Percentiles rank a stretch among this genome's conserved stretches.
These are phyloP conservation scores for Strigamia crassipes DNA, from an alignment of 2,888 invertebrate species.

Conservation along the genomic window DNA sequence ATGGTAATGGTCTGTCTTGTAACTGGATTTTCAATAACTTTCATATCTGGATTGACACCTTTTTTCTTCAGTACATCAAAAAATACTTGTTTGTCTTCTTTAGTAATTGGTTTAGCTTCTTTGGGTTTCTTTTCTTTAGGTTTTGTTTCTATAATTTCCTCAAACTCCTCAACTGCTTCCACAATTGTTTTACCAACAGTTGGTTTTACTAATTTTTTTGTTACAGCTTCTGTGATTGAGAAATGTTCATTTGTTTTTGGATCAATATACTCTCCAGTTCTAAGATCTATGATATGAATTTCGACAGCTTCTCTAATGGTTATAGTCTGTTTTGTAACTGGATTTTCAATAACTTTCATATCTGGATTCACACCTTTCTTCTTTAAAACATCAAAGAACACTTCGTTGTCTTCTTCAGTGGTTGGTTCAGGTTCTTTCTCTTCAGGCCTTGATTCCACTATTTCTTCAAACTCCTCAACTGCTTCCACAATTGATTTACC, in stretches of 20 bases:
- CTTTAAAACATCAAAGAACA: constrained; percentile 24
- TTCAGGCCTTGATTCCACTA: background rate
- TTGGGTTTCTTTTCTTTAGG: background rate
- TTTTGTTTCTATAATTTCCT: no score
- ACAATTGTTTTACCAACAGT: no score
- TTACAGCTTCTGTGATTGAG: constrained; percentile 73
- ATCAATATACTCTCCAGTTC: constrained; percentile 64
- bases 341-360: constrained; percentile 71
- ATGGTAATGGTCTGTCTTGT: constrained; percentile 78
- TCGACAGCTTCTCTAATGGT: constrained; percentile 82
- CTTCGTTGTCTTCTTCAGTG: background rate
- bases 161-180: no score
- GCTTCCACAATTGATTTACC: background rate
- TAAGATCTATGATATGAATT: constrained; percentile 78
- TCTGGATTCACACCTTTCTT: constrained; percentile 1
- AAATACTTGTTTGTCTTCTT: no score
- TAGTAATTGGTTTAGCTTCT: no score
- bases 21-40: constrained; percentile 74
- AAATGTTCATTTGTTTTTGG: constrained; percentile 8
- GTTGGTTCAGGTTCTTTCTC: background rate
- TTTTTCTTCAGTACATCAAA: no score
- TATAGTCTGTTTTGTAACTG: constrained; percentile 76
- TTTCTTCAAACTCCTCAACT: background rate
- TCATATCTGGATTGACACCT: constrained; percentile 53
- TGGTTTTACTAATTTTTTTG: constrained; percentile 77